Evolutionary conservation across 2,113 vertebrate genomes (phyloP), one percentile per base, ranked within the genome.

Genomic region (Azemiops feae): DNA sequence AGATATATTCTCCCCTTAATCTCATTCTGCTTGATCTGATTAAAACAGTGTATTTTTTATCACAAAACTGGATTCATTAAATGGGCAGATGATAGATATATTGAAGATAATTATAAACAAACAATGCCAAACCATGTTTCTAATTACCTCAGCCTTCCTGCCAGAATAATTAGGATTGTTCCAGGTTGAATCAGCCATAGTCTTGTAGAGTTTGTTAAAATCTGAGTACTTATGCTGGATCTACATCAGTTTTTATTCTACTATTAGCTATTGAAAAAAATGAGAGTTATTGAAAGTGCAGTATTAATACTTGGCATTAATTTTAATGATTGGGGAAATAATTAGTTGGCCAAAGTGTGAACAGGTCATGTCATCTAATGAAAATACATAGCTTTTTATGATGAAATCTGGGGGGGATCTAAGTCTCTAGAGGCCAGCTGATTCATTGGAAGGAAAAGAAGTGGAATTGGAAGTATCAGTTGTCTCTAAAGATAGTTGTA

Each of bases 121-220:
- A 86, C 89, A 90, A 52, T 90, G 92, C 45, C 74, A 90, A 89
- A 90, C 39, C 74, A 64, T 90, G 74, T 87, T 87, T 53, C 74
- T 93, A 93, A 93, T 93, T 90, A 93, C 7, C 5, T 90, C 89
- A 90, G 81, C 87, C 89, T 93, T 90, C 55, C 55, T 87, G 92
- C 54, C 89, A 93, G 92, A 90, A 93, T 90, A 87, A 90, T 93
- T 93, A 93, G 92, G 54, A 93, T 93, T 85, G 69, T 93, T 86
- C 55, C 54, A 90, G 87, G 23, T 57, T 93, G 55, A 87, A 90
- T 90, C 81, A 90, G 89, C 53, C 6, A 39, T n/a, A 90, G 86
- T 90, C 81, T 58, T 45, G 1, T 22, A 85, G 39, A 57, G 54
- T 85, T 81, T 89, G 34, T 89, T 53, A 93, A 90, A 90, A 25